Evolutionary conservation across 2,888 invertebrate species (phyloP), one percentile per base, ranked within the genome.

Genomic region (Sinhomidia bicolor): DNA sequence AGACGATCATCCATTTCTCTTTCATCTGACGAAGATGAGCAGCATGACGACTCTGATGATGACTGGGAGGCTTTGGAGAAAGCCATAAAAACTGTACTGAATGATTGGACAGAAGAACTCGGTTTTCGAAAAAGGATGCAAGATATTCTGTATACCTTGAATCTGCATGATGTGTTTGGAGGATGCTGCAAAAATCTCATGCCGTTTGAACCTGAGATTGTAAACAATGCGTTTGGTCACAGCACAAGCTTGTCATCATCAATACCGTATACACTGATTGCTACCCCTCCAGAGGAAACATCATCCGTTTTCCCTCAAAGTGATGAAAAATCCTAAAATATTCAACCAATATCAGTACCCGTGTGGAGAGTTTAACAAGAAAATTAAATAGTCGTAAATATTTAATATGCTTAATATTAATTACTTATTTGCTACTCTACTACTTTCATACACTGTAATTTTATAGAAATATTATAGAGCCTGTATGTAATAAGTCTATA

Each of bases 101-200:
- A 81, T 47, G 81, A 87, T 10, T 87, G 86, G 86, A 87, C 57
- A 0, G 81, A 87, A 29, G 86, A 87, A 23, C 23, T 87, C 4
- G 51, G 32, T n/a, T 60, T 62, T 29, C 60, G 65, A 14, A 20
- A 62, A 12, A 76, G 76, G 29, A 60, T 85, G 65, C 60, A 78
- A 9, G 60, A 57, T 5, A 41, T 78, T 7, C 85, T 85, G 0
- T 85, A 32, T 57, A 14, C 51, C 26, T 14, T 84, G 41, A 74
- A 84, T 76, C 76, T 84, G 14, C 65, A 84, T 5, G 60, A 79
- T 14, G 14, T 60, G 2, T 79, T n/a, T 29, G 79, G 79, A 23
- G 79, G 79, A 10, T 79, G 79, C 29, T 79, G 79, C 26, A 79
- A 79, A 17, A 26, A 17, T 9, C n/a, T 51, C 29, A 29, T 29